Conservation (phyloP, 2,113 vertebrate genomes). For the Vombatus ursinus region DNA sequence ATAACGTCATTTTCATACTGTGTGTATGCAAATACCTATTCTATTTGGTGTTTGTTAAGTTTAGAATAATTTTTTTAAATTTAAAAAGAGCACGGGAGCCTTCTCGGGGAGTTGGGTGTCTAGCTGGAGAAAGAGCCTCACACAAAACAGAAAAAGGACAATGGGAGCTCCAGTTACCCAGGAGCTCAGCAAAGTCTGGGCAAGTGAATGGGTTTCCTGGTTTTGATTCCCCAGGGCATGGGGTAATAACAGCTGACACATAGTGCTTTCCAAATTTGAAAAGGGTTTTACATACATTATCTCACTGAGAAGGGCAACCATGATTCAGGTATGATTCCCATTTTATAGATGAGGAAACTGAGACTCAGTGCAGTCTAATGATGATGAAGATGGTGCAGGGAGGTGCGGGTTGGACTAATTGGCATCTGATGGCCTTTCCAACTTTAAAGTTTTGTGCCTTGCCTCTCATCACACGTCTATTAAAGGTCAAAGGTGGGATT, state of each 20-base stretch:
- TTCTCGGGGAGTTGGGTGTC: neutral
- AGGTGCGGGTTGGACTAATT: neutral
- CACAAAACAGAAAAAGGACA: neutral
- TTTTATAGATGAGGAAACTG: neutral
- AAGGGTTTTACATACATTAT: neutral
- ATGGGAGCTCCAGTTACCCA: neutral
- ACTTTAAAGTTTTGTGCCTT: neutral
- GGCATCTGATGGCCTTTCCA: neutral
- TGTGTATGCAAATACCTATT: neutral
- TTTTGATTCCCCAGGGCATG: neutral
- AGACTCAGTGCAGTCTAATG: neutral
- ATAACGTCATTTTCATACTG: neutral
- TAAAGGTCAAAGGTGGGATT: neutral
- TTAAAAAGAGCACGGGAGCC: neutral
- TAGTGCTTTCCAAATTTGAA: neutral
- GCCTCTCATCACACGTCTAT: neutral
- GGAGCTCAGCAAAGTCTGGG: neutral
- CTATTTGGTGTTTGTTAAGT: neutral
- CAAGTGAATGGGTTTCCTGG: neutral
- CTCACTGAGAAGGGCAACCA: neutral
- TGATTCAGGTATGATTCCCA: neutral
- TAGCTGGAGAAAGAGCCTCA: neutral
- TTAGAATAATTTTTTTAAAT: neutral
- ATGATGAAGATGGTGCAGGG: neutral
- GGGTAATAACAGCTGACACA: neutral